A percentile compares a stretch with the other conserved stretches of the same genome.
Evolutionary conservation across 2,888 invertebrate species (phyloP).

Genomic region (Orthosia gracilis): DNA sequence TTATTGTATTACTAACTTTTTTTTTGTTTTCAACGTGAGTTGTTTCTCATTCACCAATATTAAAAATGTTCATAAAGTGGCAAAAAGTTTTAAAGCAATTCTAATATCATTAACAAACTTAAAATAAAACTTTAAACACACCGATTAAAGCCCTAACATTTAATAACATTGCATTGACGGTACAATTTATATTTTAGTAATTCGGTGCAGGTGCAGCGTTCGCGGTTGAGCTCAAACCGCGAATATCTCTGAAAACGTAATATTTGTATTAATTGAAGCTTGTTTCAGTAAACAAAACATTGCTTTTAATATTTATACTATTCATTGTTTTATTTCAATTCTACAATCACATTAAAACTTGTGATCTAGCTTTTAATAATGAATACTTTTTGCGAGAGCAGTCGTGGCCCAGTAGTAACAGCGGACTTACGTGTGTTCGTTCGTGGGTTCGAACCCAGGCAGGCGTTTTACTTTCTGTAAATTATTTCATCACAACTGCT

Average conservation of each 20-base stretch:
- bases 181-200: not conserved
- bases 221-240: slow-evolving; percentile 18
- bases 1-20: too few relatives aligned
- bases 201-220: not conserved
- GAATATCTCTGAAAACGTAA: not conserved
- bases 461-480: too few relatives aligned
- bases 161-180: not conserved
- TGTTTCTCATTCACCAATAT: not conserved
- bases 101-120: not conserved
- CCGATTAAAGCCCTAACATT: too few relatives aligned
- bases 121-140: too few relatives aligned
- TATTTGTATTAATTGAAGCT: not conserved
- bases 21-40: not conserved
- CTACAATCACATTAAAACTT: not conserved
- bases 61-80: not conserved
- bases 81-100: not conserved
- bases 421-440: too few relatives aligned
- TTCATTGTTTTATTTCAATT: not conserved
- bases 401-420: too few relatives aligned
- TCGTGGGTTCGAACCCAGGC: too few relatives aligned
- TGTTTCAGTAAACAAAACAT: not conserved
- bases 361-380: not conserved
- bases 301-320: not conserved
- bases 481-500: too few relatives aligned
- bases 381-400: not conserved